A percentile compares a stretch with the other conserved stretches of the same genome.
Conservation (phyloP, 2,797 vertebrate species). For the Amazona ochrocephala region DNA sequence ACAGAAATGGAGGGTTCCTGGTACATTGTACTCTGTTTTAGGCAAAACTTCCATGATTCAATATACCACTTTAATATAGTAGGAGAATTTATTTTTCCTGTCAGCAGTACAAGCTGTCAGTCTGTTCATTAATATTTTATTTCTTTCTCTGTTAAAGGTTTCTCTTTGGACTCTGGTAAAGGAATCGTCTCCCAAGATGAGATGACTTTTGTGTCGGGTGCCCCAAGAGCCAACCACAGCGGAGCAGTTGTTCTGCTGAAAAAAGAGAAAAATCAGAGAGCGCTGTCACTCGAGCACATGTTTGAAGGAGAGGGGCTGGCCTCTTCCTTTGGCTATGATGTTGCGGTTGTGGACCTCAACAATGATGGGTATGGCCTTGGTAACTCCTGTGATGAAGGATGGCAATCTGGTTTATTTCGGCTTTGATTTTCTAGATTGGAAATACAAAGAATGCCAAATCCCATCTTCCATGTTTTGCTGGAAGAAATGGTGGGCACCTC, state of each 20-base stretch:
- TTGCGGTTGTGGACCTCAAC: constrained; percentile 94
- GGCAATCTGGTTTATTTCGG: neutral
- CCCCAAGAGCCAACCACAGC: constrained; percentile 93
- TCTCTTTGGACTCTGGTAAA: constrained; percentile 93
- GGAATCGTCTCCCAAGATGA: constrained; percentile 82
- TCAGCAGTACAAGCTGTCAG: neutral
- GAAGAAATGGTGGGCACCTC: neutral
- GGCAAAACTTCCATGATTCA: neutral
- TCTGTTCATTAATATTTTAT: neutral
- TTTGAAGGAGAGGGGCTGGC: constrained; percentile 91
- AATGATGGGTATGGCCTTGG: constrained; percentile 84
- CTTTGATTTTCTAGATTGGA: neutral
- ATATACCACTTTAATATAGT: constrained; percentile 66
- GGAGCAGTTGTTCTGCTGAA: constrained; percentile 91
- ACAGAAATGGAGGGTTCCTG: neutral
- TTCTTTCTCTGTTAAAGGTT: constrained; percentile 81
- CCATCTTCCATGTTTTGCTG: neutral
- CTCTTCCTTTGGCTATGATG: constrained; percentile 96
- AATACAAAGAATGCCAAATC: neutral
- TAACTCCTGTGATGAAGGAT: neutral
- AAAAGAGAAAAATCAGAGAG: constrained; percentile 78
- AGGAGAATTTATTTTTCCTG: neutral
- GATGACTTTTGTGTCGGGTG: constrained; percentile 93
- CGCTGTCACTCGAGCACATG: constrained; percentile 80
- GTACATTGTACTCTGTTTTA: neutral